Conservation (phyloP, 2,888 invertebrate genomes). For the Formica aserva region DNA sequence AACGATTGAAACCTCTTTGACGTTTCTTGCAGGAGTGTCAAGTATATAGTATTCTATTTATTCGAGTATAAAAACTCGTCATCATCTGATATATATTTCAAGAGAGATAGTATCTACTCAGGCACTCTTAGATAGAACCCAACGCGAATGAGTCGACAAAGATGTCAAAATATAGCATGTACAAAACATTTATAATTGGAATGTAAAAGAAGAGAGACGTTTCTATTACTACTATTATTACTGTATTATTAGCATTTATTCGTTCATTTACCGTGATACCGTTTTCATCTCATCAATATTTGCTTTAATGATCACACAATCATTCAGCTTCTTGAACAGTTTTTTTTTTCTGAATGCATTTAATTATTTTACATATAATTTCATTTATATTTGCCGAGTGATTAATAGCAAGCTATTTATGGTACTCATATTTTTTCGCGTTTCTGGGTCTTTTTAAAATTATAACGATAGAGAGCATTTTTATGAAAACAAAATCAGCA, state of each 20-base stretch:
- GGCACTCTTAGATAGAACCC: neutral
- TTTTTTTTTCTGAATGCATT: neutral
- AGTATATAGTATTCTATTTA: neutral
- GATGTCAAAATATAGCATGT: neutral
- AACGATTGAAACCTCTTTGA: neutral
- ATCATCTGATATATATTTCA: neutral
- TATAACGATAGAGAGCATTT: neutral
- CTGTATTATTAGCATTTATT: neutral
- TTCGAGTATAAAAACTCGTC: neutral
- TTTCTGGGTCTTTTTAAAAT: neutral
- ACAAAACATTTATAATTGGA: constrained; percentile 1
- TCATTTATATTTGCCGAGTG: neutral
- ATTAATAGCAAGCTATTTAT: neutral
- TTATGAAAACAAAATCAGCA: neutral
- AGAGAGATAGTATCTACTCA: neutral
- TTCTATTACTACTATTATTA: neutral
- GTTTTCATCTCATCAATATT: neutral
- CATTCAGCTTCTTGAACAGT: neutral
- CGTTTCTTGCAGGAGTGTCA: neutral
- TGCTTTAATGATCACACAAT: neutral
- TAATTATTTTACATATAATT: neutral
- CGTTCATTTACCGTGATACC: neutral
- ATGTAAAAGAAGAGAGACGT: neutral
- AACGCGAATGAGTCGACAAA: neutral
- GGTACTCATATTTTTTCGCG: neutral